A percentile compares a stretch with the other conserved stretches of the same genome.
phyloP scores from a whole-genome alignment of 64 coral and sea anemone species.

The Pachyseris speciosa region DNA sequence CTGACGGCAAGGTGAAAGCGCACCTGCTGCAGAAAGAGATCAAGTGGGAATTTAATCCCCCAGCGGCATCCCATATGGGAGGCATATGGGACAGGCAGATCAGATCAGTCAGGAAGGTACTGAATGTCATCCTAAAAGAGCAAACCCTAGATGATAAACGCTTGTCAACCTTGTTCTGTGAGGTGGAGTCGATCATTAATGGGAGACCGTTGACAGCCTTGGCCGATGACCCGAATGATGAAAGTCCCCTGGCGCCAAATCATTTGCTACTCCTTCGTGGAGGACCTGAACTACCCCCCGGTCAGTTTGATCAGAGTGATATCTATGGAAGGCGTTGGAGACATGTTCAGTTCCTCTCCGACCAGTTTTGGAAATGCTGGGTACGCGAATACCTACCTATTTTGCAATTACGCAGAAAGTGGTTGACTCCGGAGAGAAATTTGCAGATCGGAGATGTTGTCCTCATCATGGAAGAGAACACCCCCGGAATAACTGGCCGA shows the following conservation, averaged over 20 bases:
- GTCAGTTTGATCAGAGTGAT: slow-evolving; percentile 19
- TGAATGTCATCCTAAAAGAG: slow-evolving; percentile 10
- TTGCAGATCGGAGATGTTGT: slow-evolving; percentile 18
- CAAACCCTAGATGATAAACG: background rate
- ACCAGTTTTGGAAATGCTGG: background rate
- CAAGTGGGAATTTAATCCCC: background rate
- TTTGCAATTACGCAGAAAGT: background rate
- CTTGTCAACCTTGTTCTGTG: slow-evolving; percentile 24
- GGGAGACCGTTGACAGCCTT: slow-evolving; percentile 1
- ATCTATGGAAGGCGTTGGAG: slow-evolving; percentile 14
- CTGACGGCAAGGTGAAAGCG: background rate
- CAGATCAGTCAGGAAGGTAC: slow-evolving; percentile 4
- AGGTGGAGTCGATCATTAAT: background rate
- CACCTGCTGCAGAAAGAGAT: background rate
- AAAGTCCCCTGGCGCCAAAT: slow-evolving; percentile 12
- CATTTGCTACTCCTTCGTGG: slow-evolving; percentile 13
- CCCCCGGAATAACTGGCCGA: background rate
- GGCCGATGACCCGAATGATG: slow-evolving; percentile 9
- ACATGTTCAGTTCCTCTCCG: background rate
- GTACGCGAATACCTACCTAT: background rate
- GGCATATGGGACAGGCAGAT: slow-evolving; percentile 26
- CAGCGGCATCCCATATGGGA: background rate
- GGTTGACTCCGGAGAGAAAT: background rate
- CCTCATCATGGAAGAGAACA: slow-evolving; percentile 3
- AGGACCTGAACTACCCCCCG: background rate